Evolutionary conservation across 2,113 vertebrate species (phyloP).

Genomic region (Paralichthys olivaceus): DNA sequence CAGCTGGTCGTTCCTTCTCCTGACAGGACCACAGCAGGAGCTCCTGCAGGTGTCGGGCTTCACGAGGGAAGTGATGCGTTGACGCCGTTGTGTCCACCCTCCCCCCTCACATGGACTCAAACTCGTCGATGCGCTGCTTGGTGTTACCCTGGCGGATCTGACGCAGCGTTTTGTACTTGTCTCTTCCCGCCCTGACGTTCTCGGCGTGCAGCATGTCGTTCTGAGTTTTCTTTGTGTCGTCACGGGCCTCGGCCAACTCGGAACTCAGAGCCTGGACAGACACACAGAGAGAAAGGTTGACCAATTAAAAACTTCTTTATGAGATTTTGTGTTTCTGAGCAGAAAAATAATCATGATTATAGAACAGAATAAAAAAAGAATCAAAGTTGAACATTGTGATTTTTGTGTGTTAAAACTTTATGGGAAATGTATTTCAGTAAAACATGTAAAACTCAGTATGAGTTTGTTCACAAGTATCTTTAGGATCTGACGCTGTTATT

Average conservation of each 20-base stretch:
- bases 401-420: too few species aligned
- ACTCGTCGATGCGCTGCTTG: conserved; percentile 98
- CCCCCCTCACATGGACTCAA: conserved; percentile 96
- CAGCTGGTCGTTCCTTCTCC: conserved; percentile 81
- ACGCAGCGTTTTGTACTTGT: conserved; percentile 98
- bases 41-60: conserved; percentile 28
- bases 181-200: conserved; percentile 94
- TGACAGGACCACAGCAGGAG: conserved; percentile 32
- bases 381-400: too few species aligned
- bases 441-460: too few species aligned
- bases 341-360: too few species aligned
- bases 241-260: conserved; percentile 94
- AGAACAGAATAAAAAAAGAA: too few species aligned
- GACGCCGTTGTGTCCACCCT: conserved; percentile 35
- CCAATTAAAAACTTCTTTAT: too few species aligned
- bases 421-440: too few species aligned
- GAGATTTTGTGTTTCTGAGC: too few species aligned
- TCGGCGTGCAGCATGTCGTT: conserved; percentile 96
- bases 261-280: conserved; percentile 91
- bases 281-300: not conserved
- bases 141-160: conserved; percentile 98
- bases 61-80: conserved; percentile 48
- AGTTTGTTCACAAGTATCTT: too few species aligned
- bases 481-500: too few species aligned
- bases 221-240: conserved; percentile 96